phyloP scores from a whole-genome alignment of 35 echinoderm and acorn worm genomes.

The Apostichopus parvimensis region DNA sequence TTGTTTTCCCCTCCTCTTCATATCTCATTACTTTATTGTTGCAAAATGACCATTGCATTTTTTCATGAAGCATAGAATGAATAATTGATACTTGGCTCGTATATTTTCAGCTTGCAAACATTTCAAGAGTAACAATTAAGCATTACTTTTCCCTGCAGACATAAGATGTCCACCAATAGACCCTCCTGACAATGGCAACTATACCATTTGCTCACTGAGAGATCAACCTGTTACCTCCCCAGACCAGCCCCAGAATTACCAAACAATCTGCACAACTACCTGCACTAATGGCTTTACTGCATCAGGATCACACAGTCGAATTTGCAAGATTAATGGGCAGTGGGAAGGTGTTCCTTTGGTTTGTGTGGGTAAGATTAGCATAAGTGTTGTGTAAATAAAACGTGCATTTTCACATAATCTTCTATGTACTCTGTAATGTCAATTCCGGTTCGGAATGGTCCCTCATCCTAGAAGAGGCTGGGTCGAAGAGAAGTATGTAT shows the following conservation, averaged over 20 bases:
- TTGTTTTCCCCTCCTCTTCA: too few relatives aligned
- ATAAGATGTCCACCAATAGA: neutral
- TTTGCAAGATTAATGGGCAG: neutral
- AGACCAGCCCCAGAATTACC: neutral
- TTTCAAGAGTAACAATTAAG: neutral
- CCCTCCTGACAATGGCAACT: neutral
- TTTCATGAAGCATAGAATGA: too few relatives aligned
- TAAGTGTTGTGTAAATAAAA: too few relatives aligned
- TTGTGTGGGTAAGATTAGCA: neutral
- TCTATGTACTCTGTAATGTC: too few relatives aligned
- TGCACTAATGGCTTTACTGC: constrained; percentile 1
- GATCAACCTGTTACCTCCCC: neutral
- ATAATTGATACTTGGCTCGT: too few relatives aligned
- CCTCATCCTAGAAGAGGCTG: too few relatives aligned
- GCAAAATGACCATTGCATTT: too few relatives aligned
- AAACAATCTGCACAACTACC: neutral
- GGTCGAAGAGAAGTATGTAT: too few relatives aligned
- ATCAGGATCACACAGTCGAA: neutral
- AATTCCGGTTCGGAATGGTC: too few relatives aligned
- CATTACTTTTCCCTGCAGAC: neutral
- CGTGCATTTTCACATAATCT: too few relatives aligned
- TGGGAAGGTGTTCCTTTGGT: constrained; percentile 8
- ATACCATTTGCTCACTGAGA: neutral
- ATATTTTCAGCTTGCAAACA: too few relatives aligned
- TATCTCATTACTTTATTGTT: too few relatives aligned